A percentile compares a stretch with the other conserved stretches of the same genome.
phyloP scores from a whole-genome alignment of 2,888 invertebrate genomes.

The Apamea anceps region DNA sequence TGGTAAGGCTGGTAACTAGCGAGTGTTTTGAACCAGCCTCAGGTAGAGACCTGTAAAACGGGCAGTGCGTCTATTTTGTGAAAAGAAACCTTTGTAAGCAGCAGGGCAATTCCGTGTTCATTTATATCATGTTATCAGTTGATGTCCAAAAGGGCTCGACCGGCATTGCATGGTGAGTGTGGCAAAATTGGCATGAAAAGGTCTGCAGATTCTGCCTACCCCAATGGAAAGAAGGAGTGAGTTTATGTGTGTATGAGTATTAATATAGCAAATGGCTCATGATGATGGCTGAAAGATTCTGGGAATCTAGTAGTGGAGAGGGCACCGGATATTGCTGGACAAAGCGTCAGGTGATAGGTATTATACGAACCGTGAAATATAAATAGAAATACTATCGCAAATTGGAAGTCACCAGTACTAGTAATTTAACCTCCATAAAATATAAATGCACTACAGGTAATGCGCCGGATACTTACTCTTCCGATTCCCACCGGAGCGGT shows the following conservation, averaged over 20 bases:
- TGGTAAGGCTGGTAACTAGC: background rate
- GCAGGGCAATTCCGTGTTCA: background rate
- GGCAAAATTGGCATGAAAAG: background rate
- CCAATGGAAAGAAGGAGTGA: background rate
- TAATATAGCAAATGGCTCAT: background rate
- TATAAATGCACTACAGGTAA: background rate
- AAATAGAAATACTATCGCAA: background rate
- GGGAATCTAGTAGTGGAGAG: background rate
- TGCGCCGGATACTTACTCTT: background rate
- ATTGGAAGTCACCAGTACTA: background rate
- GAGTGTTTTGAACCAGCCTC: background rate
- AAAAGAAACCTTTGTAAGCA: background rate
- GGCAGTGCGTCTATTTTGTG: background rate
- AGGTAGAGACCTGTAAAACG: background rate
- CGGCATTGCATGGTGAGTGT: background rate
- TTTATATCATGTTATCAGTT: background rate
- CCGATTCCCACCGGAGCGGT: background rate
- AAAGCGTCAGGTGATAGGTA: background rate
- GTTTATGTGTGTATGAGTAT: background rate
- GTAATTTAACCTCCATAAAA: background rate
- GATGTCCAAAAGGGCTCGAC: background rate
- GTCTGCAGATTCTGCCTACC: background rate
- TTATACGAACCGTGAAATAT: background rate
- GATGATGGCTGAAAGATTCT: background rate
- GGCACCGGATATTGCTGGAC: background rate